These are phyloP conservation scores for Trichopria drosophilae DNA, from an alignment of 2,888 invertebrate genomes.

Conservation along the genomic window DNA sequence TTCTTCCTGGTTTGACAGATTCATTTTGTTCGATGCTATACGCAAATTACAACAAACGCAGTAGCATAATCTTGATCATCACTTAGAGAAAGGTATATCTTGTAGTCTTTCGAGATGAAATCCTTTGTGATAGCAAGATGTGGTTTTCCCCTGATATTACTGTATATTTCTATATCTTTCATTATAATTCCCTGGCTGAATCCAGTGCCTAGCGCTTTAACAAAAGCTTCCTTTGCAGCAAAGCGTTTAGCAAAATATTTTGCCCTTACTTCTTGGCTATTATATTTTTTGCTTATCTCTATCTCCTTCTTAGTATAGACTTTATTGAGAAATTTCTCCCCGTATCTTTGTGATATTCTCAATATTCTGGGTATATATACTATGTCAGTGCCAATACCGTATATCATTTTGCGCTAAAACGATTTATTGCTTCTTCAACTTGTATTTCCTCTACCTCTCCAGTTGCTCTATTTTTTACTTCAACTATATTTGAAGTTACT, in stretches of 20 bases:
- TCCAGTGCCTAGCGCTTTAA: slow-evolving; percentile 19
- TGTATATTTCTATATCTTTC: slow-evolving; percentile 23
- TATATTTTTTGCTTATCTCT: slow-evolving; percentile 18
- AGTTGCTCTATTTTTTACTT: slow-evolving; percentile 26
- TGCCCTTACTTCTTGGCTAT: slow-evolving; percentile 16
- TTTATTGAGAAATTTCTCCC: slow-evolving; percentile 23
- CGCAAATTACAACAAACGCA: slow-evolving; percentile 21
- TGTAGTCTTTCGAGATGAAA: slow-evolving; percentile 20
- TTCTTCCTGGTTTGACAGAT: too few species aligned
- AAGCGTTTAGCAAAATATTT: slow-evolving; percentile 20
- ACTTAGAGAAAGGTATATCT: slow-evolving; percentile 18
- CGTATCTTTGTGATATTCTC: slow-evolving; percentile 26
- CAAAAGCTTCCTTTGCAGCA: slow-evolving; percentile 21
- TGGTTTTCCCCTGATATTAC: slow-evolving; percentile 14
- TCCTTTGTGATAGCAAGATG: slow-evolving; percentile 13
- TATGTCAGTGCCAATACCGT: slow-evolving; percentile 20
- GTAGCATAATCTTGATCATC: slow-evolving; percentile 22
- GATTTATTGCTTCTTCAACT: slow-evolving; percentile 26
- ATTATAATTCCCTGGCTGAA: slow-evolving; percentile 21
- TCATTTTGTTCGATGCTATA: too few species aligned
- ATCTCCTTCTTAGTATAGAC: slow-evolving; percentile 23
- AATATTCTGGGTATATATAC: slow-evolving; percentile 20
- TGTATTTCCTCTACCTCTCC: slow-evolving; percentile 20
- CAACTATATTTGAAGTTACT: slow-evolving; percentile 23
- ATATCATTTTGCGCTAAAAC: slow-evolving; percentile 22